phyloP scores from a whole-genome alignment of 2,113 vertebrate genomes.

The Ictalurus punctatus region DNA sequence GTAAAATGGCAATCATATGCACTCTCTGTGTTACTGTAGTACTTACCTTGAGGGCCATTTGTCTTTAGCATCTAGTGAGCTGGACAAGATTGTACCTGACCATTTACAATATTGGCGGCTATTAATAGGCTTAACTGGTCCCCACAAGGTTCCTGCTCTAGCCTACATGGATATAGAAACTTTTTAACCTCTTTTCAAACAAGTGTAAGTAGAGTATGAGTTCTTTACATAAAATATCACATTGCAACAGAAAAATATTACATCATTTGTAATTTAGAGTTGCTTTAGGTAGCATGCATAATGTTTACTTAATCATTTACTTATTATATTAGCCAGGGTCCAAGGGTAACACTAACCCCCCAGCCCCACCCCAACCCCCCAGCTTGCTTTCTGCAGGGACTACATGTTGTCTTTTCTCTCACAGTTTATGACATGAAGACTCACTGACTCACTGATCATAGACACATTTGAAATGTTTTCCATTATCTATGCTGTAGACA shows the following conservation, averaged over 20 bases:
- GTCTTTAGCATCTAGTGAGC: conserved; percentile 35
- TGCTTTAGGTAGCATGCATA: background rate
- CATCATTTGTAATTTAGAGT: background rate
- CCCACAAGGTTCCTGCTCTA: background rate
- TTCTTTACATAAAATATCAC: background rate
- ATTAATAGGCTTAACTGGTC: conserved; percentile 23
- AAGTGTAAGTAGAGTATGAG: conserved; percentile 32
- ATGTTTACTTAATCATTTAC: background rate
- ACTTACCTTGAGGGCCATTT: conserved; percentile 34
- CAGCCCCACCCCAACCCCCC: no score
- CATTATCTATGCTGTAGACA: background rate
- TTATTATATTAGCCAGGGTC: background rate
- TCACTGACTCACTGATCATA: background rate
- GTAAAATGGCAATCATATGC: conserved; percentile 32
- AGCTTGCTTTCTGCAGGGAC: background rate
- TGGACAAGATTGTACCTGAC: conserved; percentile 31
- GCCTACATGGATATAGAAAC: conserved; percentile 20
- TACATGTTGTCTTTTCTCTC: background rate
- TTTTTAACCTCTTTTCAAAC: conserved; percentile 36
- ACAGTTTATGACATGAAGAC: background rate
- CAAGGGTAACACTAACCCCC: background rate
- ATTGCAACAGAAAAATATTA: background rate
- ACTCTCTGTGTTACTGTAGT: conserved; percentile 11
- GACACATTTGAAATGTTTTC: conserved; percentile 16
- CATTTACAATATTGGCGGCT: conserved; percentile 25